Conservation (phyloP, 2,888 invertebrate genomes). For the Leptothorax acervorum region DNA sequence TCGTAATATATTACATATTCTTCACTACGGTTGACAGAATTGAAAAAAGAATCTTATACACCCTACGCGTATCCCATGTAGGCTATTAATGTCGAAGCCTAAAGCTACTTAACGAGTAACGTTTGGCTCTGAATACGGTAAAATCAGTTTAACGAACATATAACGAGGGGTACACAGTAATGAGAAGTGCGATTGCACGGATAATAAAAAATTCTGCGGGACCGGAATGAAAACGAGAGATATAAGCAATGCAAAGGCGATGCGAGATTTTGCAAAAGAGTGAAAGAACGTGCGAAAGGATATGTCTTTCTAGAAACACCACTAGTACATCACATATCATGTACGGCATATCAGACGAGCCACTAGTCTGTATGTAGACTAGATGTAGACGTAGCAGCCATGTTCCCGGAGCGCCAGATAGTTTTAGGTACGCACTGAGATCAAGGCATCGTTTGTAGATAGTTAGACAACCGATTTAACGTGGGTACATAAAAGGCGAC, state of each 20-base stretch:
- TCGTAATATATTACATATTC: constrained; percentile 31
- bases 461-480: constrained; percentile 71
- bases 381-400: constrained; percentile 84
- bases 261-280: constrained; percentile 60
- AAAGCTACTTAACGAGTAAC: constrained; percentile 23
- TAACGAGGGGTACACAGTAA: neutral
- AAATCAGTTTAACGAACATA: constrained; percentile 37
- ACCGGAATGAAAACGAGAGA: constrained; percentile 39
- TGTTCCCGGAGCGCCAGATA: constrained; percentile 84
- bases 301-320: constrained; percentile 75
- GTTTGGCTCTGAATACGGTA: constrained; percentile 78
- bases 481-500: constrained; percentile 58
- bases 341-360: constrained; percentile 83
- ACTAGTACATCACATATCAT: constrained; percentile 82
- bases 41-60: constrained; percentile 24
- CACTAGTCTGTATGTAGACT: constrained; percentile 84
- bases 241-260: constrained; percentile 52
- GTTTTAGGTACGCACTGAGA: constrained; percentile 85
- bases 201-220: constrained; percentile 28
- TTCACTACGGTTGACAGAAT: neutral
- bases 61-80: neutral
- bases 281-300: constrained; percentile 70
- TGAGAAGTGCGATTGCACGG: constrained; percentile 27
- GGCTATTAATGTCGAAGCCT: constrained; percentile 38
- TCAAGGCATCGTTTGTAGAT: constrained; percentile 83